Percentiles rank a stretch among this genome's conserved stretches.
Evolutionary conservation across 2,888 invertebrate genomes (phyloP).

Genomic region (Ichneumon xanthorius): DNA sequence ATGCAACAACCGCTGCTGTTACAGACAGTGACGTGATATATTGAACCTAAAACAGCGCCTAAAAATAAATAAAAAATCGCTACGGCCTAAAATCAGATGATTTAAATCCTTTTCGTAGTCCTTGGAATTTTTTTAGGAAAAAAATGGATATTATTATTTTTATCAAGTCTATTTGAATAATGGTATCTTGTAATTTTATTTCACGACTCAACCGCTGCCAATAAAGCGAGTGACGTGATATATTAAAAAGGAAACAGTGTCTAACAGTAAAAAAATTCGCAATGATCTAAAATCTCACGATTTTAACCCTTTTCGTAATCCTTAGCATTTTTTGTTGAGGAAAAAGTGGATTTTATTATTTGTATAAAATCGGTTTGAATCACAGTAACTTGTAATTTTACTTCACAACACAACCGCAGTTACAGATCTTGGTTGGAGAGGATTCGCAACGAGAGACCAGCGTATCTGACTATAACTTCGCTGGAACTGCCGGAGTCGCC

Average conservation of each 20-base stretch:
- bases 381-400: background rate
- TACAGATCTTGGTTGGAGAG: conserved; percentile 80
- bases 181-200: background rate
- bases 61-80: no score
- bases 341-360: background rate
- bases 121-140: no score
- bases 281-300: no score
- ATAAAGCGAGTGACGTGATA: no score
- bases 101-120: no score
- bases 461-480: conserved; percentile 81
- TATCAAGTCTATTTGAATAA: background rate
- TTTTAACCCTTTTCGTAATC: no score
- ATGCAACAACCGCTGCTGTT: background rate
- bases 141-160: no score
- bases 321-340: background rate
- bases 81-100: no score
- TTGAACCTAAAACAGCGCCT: background rate
- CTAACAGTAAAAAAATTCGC: background rate
- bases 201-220: background rate
- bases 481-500: conserved; percentile 81
- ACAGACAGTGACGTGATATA: background rate
- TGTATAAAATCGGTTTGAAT: background rate
- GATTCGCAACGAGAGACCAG: conserved; percentile 77
- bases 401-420: conserved; percentile 64
- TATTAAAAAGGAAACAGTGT: background rate